Conservation (phyloP, 2,113 vertebrate species). For the Phocoena sinus region DNA sequence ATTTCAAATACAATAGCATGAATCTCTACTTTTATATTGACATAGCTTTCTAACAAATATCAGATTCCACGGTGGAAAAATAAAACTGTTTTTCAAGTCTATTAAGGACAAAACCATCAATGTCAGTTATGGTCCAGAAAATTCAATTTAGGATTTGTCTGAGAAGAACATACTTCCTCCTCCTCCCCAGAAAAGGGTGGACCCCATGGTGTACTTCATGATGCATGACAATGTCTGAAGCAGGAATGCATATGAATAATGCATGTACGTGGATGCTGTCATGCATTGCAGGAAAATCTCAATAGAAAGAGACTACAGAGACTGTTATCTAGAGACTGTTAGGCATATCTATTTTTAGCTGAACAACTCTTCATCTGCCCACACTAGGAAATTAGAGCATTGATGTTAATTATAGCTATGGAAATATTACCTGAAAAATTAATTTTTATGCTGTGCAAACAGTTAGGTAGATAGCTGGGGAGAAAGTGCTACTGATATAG, state of each 20-base stretch:
- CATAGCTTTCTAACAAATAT: constrained; percentile 55
- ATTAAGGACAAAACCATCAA: constrained; percentile 49
- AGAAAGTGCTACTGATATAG: background rate
- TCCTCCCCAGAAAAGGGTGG: background rate
- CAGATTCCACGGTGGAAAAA: constrained; percentile 39
- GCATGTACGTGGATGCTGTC: background rate
- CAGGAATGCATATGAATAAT: constrained; percentile 52
- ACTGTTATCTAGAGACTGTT: background rate
- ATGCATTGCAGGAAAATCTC: constrained; percentile 21
- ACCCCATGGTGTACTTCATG: background rate
- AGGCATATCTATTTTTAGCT: constrained; percentile 66
- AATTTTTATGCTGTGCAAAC: background rate
- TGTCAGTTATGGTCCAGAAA: constrained; percentile 31
- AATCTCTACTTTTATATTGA: constrained; percentile 43
- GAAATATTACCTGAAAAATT: constrained; percentile 50
- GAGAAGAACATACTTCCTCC: constrained; percentile 43
- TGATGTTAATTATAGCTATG: constrained; percentile 21
- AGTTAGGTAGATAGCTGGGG: background rate
- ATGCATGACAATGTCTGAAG: constrained; percentile 27
- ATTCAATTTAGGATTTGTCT: constrained; percentile 70
- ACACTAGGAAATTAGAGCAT: constrained; percentile 34
- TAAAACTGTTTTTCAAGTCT: constrained; percentile 59
- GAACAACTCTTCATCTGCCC: constrained; percentile 59
- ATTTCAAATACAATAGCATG: constrained; percentile 51
- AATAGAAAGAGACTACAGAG: background rate